These are phyloP conservation scores for Rhyacophila brunnea DNA, from an alignment of 1,140 invertebrate genomes.

Conservation along the genomic window DNA sequence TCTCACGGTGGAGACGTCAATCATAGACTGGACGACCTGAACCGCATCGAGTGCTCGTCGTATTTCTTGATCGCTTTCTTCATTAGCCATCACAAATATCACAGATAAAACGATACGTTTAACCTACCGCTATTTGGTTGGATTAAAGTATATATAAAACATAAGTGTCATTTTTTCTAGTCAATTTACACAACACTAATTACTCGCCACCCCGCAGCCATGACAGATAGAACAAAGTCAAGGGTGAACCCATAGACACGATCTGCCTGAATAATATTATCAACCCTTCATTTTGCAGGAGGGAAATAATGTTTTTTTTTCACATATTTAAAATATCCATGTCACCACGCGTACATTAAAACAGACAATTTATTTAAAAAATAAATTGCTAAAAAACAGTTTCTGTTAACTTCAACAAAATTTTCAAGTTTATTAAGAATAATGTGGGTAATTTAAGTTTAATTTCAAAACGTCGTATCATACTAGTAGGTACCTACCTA, in stretches of 20 bases:
- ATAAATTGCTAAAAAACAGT: too few relatives aligned
- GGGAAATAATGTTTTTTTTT: too few relatives aligned
- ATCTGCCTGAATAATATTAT: constrained; percentile 10
- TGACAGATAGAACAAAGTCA: constrained; percentile 45
- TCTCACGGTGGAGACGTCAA: constrained; percentile 89
- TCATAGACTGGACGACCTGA: constrained; percentile 81
- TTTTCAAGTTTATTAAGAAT: too few relatives aligned
- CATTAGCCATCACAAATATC: constrained; percentile 57
- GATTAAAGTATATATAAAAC: constrained; percentile 42
- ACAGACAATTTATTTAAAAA: too few relatives aligned
- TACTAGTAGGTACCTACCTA: too few relatives aligned
- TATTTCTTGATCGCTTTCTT: constrained; percentile 57
- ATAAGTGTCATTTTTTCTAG: constrained; percentile 54
- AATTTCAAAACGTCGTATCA: too few relatives aligned
- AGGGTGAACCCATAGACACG: constrained; percentile 21
- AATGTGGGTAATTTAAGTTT: too few relatives aligned
- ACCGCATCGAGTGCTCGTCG: constrained; percentile 62
- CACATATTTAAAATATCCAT: too few relatives aligned
- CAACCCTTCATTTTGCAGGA: constrained; percentile 4
- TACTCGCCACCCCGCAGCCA: constrained; percentile 55
- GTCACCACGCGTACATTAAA: too few relatives aligned
- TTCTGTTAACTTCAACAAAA: too few relatives aligned
- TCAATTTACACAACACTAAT: constrained; percentile 55
- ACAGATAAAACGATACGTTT: constrained; percentile 43
- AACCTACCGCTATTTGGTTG: constrained; percentile 30